A percentile compares a stretch with the other conserved stretches of the same genome.
Conservation (phyloP, 2,888 invertebrate genomes). For the Rotaria socialis region DNA sequence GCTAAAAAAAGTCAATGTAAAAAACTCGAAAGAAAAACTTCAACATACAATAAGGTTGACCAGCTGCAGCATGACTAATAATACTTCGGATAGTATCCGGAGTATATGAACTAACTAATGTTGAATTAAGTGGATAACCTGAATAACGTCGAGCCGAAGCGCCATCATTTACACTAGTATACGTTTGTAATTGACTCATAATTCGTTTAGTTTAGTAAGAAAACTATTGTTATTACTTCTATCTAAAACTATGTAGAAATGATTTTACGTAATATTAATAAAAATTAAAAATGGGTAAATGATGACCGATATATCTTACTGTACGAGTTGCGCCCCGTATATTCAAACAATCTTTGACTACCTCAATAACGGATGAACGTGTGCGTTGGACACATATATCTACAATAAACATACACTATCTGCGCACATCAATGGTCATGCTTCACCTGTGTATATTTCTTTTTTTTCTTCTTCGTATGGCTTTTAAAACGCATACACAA, state of each 20-base stretch:
- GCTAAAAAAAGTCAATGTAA: neutral
- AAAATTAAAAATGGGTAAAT: neutral
- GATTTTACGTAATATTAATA: neutral
- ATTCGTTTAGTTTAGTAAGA: neutral
- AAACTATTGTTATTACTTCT: neutral
- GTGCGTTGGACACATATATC: neutral
- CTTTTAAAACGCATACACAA: neutral
- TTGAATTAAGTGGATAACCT: constrained; percentile 22
- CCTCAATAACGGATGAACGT: neutral
- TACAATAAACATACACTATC: neutral
- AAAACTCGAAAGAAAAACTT: too few relatives aligned
- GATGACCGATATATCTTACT: neutral
- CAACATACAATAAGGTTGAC: neutral
- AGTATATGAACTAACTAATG: constrained; percentile 2
- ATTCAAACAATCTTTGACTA: neutral
- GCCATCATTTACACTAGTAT: constrained; percentile 13
- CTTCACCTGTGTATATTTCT: neutral
- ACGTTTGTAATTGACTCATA: neutral
- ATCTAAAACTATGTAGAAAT: neutral
- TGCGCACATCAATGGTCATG: neutral
- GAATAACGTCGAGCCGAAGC: neutral
- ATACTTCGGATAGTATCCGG: constrained; percentile 26
- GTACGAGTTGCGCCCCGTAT: neutral
- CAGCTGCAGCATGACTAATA: constrained; percentile 6
- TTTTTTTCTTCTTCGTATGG: neutral